phyloP scores from a whole-genome alignment of 2,888 invertebrate species.

The Lamellibrachia satsuma region DNA sequence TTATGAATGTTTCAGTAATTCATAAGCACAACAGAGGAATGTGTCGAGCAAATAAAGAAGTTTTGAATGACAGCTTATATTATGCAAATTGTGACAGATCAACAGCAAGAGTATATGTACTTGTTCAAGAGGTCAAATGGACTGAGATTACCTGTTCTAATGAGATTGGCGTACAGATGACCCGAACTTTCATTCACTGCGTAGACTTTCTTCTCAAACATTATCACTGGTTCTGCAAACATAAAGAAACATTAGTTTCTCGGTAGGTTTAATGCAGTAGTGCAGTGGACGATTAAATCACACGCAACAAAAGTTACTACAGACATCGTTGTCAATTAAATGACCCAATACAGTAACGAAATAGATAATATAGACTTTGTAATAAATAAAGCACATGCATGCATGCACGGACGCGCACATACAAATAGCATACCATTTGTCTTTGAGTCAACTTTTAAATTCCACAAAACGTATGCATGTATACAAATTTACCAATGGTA shows the following conservation, averaged over 20 bases:
- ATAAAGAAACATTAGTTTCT: background rate
- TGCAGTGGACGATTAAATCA: background rate
- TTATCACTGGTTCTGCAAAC: conserved; percentile 56
- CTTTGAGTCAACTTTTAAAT: too few relatives aligned
- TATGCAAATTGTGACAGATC: background rate
- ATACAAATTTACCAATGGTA: background rate
- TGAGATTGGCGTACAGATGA: conserved; percentile 49
- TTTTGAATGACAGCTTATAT: background rate
- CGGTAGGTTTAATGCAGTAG: background rate
- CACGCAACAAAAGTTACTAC: background rate
- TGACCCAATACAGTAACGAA: background rate
- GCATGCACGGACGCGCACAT: background rate
- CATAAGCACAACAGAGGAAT: background rate
- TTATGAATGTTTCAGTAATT: background rate
- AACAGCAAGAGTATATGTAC: conserved; percentile 12
- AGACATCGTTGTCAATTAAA: background rate
- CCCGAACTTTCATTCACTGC: conserved; percentile 57
- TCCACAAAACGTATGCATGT: background rate
- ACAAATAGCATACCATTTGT: too few relatives aligned
- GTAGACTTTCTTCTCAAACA: conserved; percentile 52
- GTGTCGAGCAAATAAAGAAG: background rate
- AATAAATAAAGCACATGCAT: background rate
- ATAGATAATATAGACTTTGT: background rate
- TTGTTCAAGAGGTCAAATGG: background rate
- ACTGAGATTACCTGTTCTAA: conserved; percentile 49